Evolutionary conservation across 2,888 invertebrate genomes (phyloP).

Genomic region (Euphydryas editha): DNA sequence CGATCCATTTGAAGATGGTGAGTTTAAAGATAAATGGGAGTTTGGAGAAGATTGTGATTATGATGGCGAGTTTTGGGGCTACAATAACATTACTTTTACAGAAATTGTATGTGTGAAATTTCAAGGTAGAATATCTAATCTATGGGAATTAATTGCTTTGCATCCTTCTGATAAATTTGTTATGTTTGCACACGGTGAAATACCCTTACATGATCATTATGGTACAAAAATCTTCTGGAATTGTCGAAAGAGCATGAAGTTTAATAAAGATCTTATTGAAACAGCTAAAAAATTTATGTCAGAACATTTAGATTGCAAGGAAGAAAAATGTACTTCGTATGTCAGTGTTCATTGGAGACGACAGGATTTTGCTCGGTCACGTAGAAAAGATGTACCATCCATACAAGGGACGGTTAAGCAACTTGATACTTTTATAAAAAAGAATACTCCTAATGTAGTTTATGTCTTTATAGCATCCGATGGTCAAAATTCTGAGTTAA

Average conservation of each 20-base stretch:
- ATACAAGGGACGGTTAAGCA: constrained; percentile 90
- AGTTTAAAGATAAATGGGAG: constrained; percentile 93
- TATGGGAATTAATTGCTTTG: constrained; percentile 83
- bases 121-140: constrained; percentile 89
- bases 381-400: constrained; percentile 89
- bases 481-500: constrained; percentile 84
- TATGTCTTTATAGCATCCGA: constrained; percentile 94
- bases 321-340: constrained; percentile 85
- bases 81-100: constrained; percentile 86
- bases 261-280: constrained; percentile 86
- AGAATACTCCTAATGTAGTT: constrained; percentile 63
- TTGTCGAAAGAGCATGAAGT: constrained; percentile 95
- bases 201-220: constrained; percentile 93
- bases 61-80: constrained; percentile 86
- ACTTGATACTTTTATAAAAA: constrained; percentile 84
- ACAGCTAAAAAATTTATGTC: constrained; percentile 86
- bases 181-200: constrained; percentile 92
- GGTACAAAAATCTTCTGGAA: constrained; percentile 93
- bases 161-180: constrained; percentile 77
- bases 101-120: constrained; percentile 90
- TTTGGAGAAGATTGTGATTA: constrained; percentile 83
- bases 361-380: constrained; percentile 92
- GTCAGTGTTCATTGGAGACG: constrained; percentile 94
- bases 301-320: constrained; percentile 57
- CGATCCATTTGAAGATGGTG: constrained; percentile 91